phyloP scores from a whole-genome alignment of 2,797 vertebrate genomes.

The Myoxocephalus aenaeus region DNA sequence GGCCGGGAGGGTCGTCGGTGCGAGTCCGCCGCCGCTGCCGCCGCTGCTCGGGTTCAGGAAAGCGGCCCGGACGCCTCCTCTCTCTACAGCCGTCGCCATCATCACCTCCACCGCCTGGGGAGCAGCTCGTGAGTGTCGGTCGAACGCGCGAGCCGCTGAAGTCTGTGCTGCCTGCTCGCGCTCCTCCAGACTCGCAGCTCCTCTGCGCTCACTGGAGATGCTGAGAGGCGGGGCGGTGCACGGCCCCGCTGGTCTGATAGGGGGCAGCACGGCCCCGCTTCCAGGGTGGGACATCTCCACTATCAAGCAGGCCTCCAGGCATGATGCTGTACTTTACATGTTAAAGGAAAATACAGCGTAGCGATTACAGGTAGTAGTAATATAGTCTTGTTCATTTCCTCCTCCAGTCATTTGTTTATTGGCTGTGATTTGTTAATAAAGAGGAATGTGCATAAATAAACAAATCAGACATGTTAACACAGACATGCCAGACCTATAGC shows the following conservation, averaged over 20 bases:
- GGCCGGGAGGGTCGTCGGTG: slow-evolving; percentile 70
- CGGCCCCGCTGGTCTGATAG: slow-evolving; percentile 39
- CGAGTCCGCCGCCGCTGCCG: slow-evolving; percentile 68
- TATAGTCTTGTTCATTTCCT: background rate
- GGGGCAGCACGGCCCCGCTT: slow-evolving; percentile 58
- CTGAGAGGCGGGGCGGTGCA: slow-evolving; percentile 73
- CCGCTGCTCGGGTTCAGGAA: slow-evolving; percentile 84
- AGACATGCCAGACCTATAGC: background rate
- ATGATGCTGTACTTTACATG: background rate
- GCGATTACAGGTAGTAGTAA: background rate
- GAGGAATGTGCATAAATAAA: background rate
- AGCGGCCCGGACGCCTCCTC: slow-evolving; percentile 86
- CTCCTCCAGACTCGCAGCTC: slow-evolving; percentile 69
- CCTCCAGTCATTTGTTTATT: background rate
- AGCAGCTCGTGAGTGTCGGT: slow-evolving; percentile 79
- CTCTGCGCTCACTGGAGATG: slow-evolving; percentile 57
- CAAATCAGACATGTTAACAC: background rate
- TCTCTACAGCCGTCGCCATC: slow-evolving; percentile 87
- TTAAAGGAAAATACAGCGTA: background rate
- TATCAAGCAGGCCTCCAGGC: background rate
- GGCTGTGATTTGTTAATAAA: background rate
- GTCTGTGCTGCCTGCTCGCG: slow-evolving; percentile 58
- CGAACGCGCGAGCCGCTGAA: slow-evolving; percentile 70
- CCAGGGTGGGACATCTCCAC: slow-evolving; percentile 44
- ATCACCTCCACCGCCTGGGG: slow-evolving; percentile 79